Evolutionary conservation across 2,113 vertebrate species (phyloP).

Genomic region (Clupea harengus): DNA sequence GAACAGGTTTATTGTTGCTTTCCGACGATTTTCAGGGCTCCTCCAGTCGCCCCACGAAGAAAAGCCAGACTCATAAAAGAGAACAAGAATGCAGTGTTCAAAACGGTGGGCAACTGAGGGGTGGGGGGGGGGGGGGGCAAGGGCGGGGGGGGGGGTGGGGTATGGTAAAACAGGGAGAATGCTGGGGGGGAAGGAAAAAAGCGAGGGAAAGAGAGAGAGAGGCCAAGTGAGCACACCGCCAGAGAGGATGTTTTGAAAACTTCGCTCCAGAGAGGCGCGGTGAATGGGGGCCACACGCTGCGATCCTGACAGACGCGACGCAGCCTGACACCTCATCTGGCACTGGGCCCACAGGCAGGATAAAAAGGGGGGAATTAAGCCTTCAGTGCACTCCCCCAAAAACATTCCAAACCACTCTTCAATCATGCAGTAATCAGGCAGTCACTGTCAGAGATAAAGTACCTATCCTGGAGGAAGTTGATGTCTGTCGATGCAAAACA

Average conservation of each 20-base stretch:
- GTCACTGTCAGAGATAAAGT: background rate
- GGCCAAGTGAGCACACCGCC: background rate
- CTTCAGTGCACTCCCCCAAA: background rate
- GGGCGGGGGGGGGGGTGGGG: background rate
- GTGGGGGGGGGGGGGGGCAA: background rate
- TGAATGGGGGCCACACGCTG: slow-evolving; percentile 63
- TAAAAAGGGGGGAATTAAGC: slow-evolving; percentile 41
- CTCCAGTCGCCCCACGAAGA: slow-evolving; percentile 39
- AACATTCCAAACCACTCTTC: background rate
- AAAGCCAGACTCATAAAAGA: slow-evolving; percentile 44
- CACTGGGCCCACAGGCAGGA: slow-evolving; percentile 33
- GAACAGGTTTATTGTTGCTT: slow-evolving; percentile 61
- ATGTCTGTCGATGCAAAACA: background rate
- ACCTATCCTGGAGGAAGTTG: background rate
- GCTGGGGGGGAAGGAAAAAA: slow-evolving; percentile 37
- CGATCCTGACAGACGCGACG: slow-evolving; percentile 54
- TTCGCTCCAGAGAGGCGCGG: slow-evolving; percentile 48
- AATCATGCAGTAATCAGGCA: background rate
- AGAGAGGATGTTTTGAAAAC: slow-evolving; percentile 58
- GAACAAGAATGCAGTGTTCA: slow-evolving; percentile 63
- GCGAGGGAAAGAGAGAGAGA: background rate
- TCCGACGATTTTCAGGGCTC: slow-evolving; percentile 48
- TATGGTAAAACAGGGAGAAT: slow-evolving; percentile 37
- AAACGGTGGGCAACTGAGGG: slow-evolving; percentile 30
- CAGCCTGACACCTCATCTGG: slow-evolving; percentile 63